Percentiles rank a stretch among this genome's conserved stretches.
These are phyloP conservation scores for Aphidoletes aphidimyza DNA, from an alignment of 2,888 invertebrate species.

Conservation along the genomic window DNA sequence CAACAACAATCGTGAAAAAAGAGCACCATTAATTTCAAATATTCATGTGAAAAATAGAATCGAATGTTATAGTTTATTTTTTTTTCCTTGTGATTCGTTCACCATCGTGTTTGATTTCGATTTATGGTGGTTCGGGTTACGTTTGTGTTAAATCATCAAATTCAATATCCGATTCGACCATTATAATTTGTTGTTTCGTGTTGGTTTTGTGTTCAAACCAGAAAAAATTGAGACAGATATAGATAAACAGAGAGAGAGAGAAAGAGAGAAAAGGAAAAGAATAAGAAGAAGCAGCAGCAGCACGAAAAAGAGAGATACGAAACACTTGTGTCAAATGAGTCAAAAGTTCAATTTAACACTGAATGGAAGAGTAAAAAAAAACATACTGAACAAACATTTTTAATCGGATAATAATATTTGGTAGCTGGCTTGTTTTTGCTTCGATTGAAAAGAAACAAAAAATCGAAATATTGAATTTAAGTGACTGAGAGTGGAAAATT, in stretches of 20 bases:
- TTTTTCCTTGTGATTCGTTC: conserved; percentile 6
- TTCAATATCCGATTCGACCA: not conserved
- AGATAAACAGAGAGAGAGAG: too few relatives aligned
- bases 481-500: conserved; percentile 27
- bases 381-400: not conserved
- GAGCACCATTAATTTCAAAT: conserved; percentile 3
- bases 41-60: conserved; percentile 43
- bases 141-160: not conserved
- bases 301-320: not conserved
- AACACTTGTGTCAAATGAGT: conserved; percentile 10
- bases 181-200: too few relatives aligned
- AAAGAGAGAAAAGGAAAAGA: too few relatives aligned
- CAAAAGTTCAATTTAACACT: conserved; percentile 8
- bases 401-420: conserved; percentile 1
- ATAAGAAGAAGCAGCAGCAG: too few relatives aligned
- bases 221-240: not conserved
- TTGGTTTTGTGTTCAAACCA: conserved; percentile 1
- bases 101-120: conserved; percentile 31
- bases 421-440: conserved; percentile 13
- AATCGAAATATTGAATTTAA: not conserved
- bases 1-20: not conserved
- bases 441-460: not conserved
- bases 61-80: not conserved
- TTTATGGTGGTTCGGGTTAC: conserved; percentile 21
- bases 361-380: not conserved